These are phyloP conservation scores for Anthrax anthrax DNA, from an alignment of 2,888 invertebrate genomes.

Conservation along the genomic window DNA sequence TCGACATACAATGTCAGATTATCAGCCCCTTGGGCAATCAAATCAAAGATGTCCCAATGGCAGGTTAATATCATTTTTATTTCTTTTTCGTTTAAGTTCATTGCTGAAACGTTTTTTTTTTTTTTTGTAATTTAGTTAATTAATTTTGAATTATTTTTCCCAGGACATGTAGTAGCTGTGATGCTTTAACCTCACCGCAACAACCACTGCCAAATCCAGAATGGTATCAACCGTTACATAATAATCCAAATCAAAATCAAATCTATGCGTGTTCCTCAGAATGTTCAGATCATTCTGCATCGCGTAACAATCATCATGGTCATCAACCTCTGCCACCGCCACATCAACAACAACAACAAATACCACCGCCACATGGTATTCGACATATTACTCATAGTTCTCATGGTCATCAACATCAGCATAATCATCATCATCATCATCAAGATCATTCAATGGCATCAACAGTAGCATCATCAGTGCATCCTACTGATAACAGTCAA, in stretches of 20 bases:
- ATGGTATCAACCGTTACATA: slow-evolving; percentile 32
- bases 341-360: slow-evolving; percentile 11
- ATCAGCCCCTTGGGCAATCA: slow-evolving; percentile 26
- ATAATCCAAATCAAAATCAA: slow-evolving; percentile 22
- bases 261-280: slow-evolving; percentile 36
- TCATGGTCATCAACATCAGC: slow-evolving; percentile 11
- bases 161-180: slow-evolving; percentile 33
- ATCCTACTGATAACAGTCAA: slow-evolving; percentile 22
- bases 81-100: no score
- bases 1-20: slow-evolving; percentile 29
- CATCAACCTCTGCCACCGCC: slow-evolving; percentile 12
- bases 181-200: slow-evolving; percentile 31
- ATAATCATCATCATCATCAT: slow-evolving; percentile 11
- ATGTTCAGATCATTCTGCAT: slow-evolving; percentile 29
- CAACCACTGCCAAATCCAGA: slow-evolving; percentile 27
- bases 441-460: slow-evolving; percentile 7
- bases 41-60: slow-evolving; percentile 29
- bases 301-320: slow-evolving; percentile 22
- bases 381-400: neutral
- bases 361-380: neutral
- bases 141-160: neutral
- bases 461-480: slow-evolving; percentile 12
- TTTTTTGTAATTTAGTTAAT: neutral
- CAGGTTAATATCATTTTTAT: slow-evolving; percentile 17
- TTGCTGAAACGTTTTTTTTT: no score